These are phyloP conservation scores for Conopomorpha cramerella DNA, from an alignment of 1,140 invertebrate genomes.

Conservation along the genomic window DNA sequence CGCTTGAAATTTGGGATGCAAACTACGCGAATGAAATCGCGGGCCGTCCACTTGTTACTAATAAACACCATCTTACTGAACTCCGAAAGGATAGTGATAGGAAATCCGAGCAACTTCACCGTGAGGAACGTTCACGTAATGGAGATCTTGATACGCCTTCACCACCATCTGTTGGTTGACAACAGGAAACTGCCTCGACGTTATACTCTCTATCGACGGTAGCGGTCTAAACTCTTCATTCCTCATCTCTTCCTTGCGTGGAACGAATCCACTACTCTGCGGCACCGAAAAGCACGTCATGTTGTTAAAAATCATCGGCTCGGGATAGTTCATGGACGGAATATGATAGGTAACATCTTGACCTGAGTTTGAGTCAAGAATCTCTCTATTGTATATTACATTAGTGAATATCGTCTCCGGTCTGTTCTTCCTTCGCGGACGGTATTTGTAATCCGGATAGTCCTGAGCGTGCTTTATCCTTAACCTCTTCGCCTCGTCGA, in stretches of 20 bases:
- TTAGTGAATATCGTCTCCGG: slow-evolving; percentile 23
- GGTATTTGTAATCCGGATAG: slow-evolving; percentile 75
- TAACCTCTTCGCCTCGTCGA: too few relatives aligned
- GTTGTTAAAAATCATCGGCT: slow-evolving; percentile 44
- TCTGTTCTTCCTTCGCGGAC: slow-evolving; percentile 71
- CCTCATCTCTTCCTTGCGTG: slow-evolving; percentile 29
- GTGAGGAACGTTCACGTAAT: slow-evolving; percentile 37
- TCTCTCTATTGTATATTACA: slow-evolving; percentile 28
- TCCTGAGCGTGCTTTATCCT: too few relatives aligned
- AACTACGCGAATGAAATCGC: too few relatives aligned
- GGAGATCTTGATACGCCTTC: slow-evolving; percentile 53
- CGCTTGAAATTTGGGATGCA: too few relatives aligned
- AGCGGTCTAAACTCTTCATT: slow-evolving; percentile 36
- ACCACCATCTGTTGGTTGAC: slow-evolving; percentile 59
- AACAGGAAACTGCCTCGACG: slow-evolving; percentile 42
- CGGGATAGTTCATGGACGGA: slow-evolving; percentile 23
- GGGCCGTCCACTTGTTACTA: too few relatives aligned
- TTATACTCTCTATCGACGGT: slow-evolving; percentile 49
- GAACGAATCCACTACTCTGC: slow-evolving; percentile 31
- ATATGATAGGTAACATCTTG: slow-evolving; percentile 22
- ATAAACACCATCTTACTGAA: slow-evolving; percentile 27
- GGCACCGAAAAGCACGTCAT: slow-evolving; percentile 46
- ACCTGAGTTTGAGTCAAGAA: slow-evolving; percentile 28
- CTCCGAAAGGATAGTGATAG: slow-evolving; percentile 46
- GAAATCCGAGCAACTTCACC: slow-evolving; percentile 42